Percentiles rank a stretch among this genome's conserved stretches.
Conservation (phyloP, 2,797 vertebrate genomes). For the Cossypha polioptera region DNA sequence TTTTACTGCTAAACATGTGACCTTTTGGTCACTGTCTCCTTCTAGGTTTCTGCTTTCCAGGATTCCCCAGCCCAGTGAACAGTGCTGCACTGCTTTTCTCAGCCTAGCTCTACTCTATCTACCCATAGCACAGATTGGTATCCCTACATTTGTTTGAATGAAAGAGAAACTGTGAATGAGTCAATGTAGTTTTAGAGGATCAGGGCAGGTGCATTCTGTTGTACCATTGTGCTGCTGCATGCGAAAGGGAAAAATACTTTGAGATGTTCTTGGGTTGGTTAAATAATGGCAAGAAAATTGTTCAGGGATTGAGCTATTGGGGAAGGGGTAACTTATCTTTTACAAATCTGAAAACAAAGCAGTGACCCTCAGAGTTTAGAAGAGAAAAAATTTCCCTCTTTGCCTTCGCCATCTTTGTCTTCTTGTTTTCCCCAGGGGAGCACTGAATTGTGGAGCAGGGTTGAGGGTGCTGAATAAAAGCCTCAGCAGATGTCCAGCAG, state of each 20-base stretch:
- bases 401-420: neutral
- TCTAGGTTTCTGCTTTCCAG: neutral
- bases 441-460: accelerated
- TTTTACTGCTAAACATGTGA: neutral
- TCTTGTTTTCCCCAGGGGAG: neutral
- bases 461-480: neutral
- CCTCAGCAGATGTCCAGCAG: neutral
- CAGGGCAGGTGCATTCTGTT: neutral
- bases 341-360: neutral
- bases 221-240: neutral
- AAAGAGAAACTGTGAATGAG: neutral
- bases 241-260: neutral
- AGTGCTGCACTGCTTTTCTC: neutral
- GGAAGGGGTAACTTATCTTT: neutral
- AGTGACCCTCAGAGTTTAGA: neutral
- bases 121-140: neutral
- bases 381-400: neutral
- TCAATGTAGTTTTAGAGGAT: neutral
- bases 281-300: neutral
- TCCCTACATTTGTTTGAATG: neutral
- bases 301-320: neutral
- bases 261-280: neutral
- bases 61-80: neutral
- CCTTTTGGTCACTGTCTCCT: neutral
- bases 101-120: neutral